Percentiles rank a stretch among this genome's conserved stretches.
These are phyloP conservation scores for Oceanodroma leucorhoa DNA, from an alignment of 2,797 vertebrate species.

Conservation along the genomic window DNA sequence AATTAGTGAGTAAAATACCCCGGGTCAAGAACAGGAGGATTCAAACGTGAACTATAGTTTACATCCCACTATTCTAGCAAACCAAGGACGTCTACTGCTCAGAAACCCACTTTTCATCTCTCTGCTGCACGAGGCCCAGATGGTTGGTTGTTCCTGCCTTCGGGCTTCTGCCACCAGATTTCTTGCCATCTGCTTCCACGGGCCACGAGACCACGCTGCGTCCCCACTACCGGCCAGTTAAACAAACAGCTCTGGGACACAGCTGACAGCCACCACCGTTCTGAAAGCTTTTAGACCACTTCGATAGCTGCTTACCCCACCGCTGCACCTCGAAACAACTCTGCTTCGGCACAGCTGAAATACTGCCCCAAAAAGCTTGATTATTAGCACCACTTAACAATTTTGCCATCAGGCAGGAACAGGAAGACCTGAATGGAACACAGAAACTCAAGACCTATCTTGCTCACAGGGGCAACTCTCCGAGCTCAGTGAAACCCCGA, in stretches of 20 bases:
- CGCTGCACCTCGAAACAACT: background rate
- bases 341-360: background rate
- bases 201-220: fast-evolving
- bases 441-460: background rate
- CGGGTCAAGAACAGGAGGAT: background rate
- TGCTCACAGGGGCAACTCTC: background rate
- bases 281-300: background rate
- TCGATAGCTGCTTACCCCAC: background rate
- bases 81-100: background rate
- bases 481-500: background rate
- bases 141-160: background rate
- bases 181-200: background rate
- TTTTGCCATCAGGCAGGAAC: background rate
- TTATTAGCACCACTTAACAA: background rate
- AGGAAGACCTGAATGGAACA: background rate
- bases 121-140: background rate
- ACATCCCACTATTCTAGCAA: background rate
- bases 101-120: background rate
- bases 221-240: background rate
- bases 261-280: background rate
- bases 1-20: background rate
- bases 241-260: background rate
- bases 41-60: background rate
- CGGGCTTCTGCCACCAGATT: background rate
- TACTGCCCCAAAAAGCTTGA: background rate